Percentiles rank a stretch among this genome's conserved stretches.
phyloP scores from a whole-genome alignment of 2,888 invertebrate genomes.

The Ichneumon xanthorius region DNA sequence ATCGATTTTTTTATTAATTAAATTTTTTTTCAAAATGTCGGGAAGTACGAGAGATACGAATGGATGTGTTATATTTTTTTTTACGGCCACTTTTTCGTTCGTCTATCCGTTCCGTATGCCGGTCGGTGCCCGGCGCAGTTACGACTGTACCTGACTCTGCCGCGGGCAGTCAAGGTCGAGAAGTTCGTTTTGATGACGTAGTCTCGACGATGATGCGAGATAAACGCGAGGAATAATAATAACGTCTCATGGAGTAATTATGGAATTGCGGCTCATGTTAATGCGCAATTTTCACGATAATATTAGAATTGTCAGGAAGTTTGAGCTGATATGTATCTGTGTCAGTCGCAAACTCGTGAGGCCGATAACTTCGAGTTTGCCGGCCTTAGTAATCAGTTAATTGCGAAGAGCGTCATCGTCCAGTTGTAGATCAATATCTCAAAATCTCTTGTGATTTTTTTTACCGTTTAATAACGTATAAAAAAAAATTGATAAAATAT shows the following conservation, averaged over 20 bases:
- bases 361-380: too few species aligned
- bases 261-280: neutral
- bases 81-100: neutral
- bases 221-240: constrained; percentile 7
- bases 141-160: neutral
- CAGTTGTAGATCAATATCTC: too few species aligned
- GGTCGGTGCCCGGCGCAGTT: constrained; percentile 26
- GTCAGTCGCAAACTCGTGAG: too few species aligned
- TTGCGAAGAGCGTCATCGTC: too few species aligned
- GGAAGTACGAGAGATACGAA: too few species aligned
- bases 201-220: constrained; percentile 39
- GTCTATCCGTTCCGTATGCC: constrained; percentile 5
- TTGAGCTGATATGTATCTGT: neutral
- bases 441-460: too few species aligned
- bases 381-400: too few species aligned
- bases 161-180: constrained; percentile 32
- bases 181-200: constrained; percentile 41
- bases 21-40: too few species aligned
- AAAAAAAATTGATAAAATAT: too few species aligned
- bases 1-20: neutral
- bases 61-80: neutral
- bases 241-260: neutral
- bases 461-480: too few species aligned
- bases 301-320: neutral
- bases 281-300: neutral